Base-by-base conservation (phyloP, 2,888 invertebrate species). In the Hypena proboscidalis region DNA sequence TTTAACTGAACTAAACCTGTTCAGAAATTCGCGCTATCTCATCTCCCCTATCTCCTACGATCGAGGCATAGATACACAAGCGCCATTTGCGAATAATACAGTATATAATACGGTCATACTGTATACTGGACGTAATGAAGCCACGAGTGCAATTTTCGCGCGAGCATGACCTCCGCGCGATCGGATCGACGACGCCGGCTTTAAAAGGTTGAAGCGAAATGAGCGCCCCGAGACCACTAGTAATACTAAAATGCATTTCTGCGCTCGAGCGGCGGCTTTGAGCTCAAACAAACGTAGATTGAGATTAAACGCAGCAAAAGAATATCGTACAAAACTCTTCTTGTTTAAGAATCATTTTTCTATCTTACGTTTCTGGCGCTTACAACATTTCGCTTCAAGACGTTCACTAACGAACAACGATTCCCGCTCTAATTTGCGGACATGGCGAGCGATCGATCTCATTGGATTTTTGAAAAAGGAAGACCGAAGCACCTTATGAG, bases 391-490 rank as follows among this genome's bases (percentile, higher is more conserved):
- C 20, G 45, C 6, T 13, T 6, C 55, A 59, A 26, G 48, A 2
- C 19, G 38, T 37, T 33, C 74, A 73, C 80, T 89, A 88, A 88
- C 87, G 87, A 88, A 89, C 87, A 82, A 73, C 87, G 83, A 88
- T 85, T 84, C 89, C 80, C 81, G 83, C 80, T 86, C 88, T 88
- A 90, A 90, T 90, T 90, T 89, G 89, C 90, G 81, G 90, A 86
- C 87, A 87, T 84, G 86, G 85, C 84, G 74, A 82, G 80, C 88
- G 87, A 90, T 90, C 88, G 90, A 90, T 88, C 89, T 89, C 83
- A 86, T 89, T 88, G 83, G 86, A 84, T 85, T 90, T 89, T 89
- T 83, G 77, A 83, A 85, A 90, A 90, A 88, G 77, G 77, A 83
- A 83, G 74, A 62, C 67, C 76, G 71, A 80, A 79, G 77, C 77